Evolutionary conservation across 1,140 invertebrate species (phyloP).

Genomic region (Tetramorium alpestre): DNA sequence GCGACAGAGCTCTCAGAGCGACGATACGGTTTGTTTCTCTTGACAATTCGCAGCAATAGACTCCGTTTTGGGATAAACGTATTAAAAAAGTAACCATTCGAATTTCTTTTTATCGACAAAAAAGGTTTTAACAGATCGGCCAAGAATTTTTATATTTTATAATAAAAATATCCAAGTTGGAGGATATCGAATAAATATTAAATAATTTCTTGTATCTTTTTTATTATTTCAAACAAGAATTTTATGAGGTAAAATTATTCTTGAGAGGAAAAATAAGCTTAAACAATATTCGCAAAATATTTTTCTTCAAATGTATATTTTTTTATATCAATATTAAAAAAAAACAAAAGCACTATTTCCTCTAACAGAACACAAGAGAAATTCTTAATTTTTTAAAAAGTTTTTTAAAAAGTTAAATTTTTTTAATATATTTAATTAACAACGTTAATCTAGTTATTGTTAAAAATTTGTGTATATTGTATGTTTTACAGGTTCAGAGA

Average conservation of each 20-base stretch:
- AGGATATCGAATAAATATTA: not conserved
- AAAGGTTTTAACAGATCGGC: not conserved
- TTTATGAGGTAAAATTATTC: not conserved
- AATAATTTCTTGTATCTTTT: not conserved
- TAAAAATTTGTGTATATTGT: conserved; percentile 6
- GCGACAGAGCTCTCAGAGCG: conserved; percentile 92
- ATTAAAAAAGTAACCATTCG: not conserved
- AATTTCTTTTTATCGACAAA: not conserved
- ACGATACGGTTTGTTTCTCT: conserved; percentile 88
- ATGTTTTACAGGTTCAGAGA: conserved; percentile 82
- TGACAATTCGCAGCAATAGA: conserved; percentile 4
- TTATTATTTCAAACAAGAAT: not conserved
- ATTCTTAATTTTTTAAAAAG: not conserved
- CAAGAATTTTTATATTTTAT: not conserved
- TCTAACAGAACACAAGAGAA: not conserved
- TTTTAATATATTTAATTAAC: not conserved
- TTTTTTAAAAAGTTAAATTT: not conserved
- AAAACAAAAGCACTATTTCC: not conserved
- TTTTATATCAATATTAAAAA: not conserved
- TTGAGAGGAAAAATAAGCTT: not conserved
- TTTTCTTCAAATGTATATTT: not conserved
- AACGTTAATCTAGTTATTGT: not conserved
- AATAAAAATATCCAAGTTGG: not conserved
- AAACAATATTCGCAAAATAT: not conserved
- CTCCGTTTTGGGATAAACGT: not conserved